Conservation (phyloP, 2,888 invertebrate species). For the Melipona beecheii region DNA sequence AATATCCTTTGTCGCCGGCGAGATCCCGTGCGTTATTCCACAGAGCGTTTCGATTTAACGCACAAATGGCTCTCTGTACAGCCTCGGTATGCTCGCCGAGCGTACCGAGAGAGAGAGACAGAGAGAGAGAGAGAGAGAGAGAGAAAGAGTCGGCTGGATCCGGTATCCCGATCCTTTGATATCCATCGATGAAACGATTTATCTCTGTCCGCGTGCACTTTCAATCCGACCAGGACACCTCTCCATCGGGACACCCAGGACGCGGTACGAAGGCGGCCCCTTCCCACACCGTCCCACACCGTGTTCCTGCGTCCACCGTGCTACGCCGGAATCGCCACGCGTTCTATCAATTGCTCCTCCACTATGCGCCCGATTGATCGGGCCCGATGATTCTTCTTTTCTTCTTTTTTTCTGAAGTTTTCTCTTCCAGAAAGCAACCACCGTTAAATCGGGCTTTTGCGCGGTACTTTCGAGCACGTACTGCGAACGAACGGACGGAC, state of each 20-base stretch:
- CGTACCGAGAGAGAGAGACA: conserved; percentile 20
- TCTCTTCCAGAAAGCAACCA: too few relatives aligned
- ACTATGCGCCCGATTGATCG: neutral
- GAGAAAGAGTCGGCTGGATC: conserved; percentile 56
- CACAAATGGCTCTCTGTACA: conserved; percentile 71
- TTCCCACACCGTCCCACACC: conserved; percentile 31
- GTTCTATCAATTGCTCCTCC: conserved; percentile 58
- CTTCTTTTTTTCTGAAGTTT: neutral
- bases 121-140: conserved; percentile 21
- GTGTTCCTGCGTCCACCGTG: conserved; percentile 53
- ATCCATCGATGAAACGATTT: conserved; percentile 75
- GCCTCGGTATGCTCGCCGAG: conserved; percentile 60
- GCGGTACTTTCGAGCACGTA: too few relatives aligned
- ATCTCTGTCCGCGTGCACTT: conserved; percentile 74
- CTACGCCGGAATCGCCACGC: conserved; percentile 48
- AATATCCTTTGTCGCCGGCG: conserved; percentile 71
- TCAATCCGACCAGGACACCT: conserved; percentile 73
- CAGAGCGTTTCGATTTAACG: conserved; percentile 74
- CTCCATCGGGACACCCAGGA: conserved; percentile 73
- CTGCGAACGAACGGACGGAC: too few relatives aligned
- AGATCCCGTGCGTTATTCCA: conserved; percentile 67
- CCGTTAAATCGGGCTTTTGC: too few relatives aligned
- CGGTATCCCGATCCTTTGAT: conserved; percentile 73
- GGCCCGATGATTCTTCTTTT: neutral
- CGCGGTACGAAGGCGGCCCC: conserved; percentile 65